These are phyloP conservation scores for Platycheirus albimanus DNA, from an alignment of 2,888 invertebrate species.

Conservation along the genomic window DNA sequence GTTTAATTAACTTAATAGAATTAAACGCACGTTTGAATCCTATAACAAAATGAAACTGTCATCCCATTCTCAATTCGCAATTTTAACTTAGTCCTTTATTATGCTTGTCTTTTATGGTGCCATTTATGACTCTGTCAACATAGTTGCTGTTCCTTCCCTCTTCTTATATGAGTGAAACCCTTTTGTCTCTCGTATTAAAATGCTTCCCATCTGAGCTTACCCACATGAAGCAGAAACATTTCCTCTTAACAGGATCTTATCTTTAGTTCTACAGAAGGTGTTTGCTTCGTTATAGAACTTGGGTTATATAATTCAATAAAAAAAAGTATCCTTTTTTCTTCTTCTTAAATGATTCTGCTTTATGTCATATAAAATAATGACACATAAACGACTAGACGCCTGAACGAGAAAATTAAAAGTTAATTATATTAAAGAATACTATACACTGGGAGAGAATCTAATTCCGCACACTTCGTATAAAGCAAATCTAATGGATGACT, in stretches of 20 bases:
- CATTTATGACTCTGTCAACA: not conserved
- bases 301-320: not conserved
- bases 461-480: conserved; percentile 14
- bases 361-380: not conserved
- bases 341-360: not conserved
- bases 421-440: conserved; percentile 14
- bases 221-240: not conserved
- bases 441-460: not conserved
- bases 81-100: not conserved
- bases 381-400: not conserved
- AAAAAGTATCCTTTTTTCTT: not conserved
- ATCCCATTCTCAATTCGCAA: not conserved
- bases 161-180: not conserved
- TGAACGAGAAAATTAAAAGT: conserved; percentile 10
- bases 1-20: not conserved
- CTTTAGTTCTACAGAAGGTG: not conserved
- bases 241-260: not conserved
- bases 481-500: conserved; percentile 4
- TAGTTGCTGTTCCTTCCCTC: not conserved
- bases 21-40: not conserved
- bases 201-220: not conserved
- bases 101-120: not conserved
- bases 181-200: not conserved
- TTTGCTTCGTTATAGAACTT: not conserved
- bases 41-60: not conserved